Evolutionary conservation across 2,888 invertebrate genomes (phyloP).

Genomic region (Drosophila mercatorum): DNA sequence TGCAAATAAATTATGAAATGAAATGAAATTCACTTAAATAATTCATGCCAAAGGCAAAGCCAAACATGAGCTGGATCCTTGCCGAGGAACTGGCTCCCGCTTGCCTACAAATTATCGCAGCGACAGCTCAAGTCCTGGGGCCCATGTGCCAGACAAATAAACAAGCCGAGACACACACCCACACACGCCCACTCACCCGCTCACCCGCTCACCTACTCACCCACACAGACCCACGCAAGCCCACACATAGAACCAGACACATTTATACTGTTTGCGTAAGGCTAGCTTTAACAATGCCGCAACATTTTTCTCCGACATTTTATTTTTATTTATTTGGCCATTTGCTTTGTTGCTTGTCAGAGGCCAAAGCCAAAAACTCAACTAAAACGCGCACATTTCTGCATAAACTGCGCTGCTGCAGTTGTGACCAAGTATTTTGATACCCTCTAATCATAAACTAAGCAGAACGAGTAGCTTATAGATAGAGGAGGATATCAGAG

Average conservation of each 20-base stretch:
- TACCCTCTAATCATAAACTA: neutral
- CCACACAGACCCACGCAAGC: conserved; percentile 7
- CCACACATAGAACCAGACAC: conserved; percentile 1
- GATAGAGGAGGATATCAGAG: too few relatives aligned
- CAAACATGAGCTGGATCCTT: conserved; percentile 54
- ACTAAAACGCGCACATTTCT: conserved; percentile 49
- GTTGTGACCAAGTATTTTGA: conserved; percentile 33
- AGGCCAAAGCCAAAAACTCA: conserved; percentile 36
- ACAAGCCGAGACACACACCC: conserved; percentile 17
- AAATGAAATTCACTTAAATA: conserved; percentile 74
- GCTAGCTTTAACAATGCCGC: conserved; percentile 49
- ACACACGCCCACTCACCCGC: neutral
- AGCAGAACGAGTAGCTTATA: neutral
- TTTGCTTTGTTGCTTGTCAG: conserved; percentile 43
- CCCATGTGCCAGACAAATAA: conserved; percentile 52
- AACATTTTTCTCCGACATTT: conserved; percentile 59
- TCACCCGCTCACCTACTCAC: too few relatives aligned
- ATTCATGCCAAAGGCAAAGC: conserved; percentile 60
- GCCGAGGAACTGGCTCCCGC: conserved; percentile 16
- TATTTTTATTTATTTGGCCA: conserved; percentile 61
- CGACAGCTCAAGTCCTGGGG: conserved; percentile 37
- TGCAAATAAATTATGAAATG: conserved; percentile 68
- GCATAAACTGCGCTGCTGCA: conserved; percentile 68
- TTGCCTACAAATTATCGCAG: conserved; percentile 71
- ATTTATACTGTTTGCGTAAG: conserved; percentile 12